Conservation (phyloP, 2,113 vertebrate genomes). For the Ginglymostoma cirratum region DNA sequence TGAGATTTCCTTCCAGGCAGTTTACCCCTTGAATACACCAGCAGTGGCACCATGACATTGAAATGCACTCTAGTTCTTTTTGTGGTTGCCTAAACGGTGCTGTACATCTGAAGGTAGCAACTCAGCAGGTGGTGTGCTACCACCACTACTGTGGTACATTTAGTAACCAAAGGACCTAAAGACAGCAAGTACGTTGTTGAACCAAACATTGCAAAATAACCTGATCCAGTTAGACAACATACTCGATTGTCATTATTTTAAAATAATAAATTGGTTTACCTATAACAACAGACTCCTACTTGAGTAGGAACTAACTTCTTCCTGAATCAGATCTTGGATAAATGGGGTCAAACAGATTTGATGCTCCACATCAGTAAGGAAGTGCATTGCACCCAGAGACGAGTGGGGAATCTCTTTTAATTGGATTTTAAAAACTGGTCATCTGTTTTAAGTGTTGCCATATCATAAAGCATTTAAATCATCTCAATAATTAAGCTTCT, state of each 20-base stretch:
- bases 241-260: neutral
- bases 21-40: neutral
- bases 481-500: neutral
- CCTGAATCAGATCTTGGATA: neutral
- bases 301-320: neutral
- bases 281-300: neutral
- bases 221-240: neutral
- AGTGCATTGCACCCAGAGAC: neutral
- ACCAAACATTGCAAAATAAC: neutral
- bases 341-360: neutral
- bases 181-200: neutral
- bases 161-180: neutral
- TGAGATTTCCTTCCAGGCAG: neutral
- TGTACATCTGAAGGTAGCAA: neutral
- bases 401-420: neutral
- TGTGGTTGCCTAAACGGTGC: neutral
- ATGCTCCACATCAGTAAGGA: neutral
- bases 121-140: neutral
- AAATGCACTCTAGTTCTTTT: neutral
- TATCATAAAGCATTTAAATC: neutral
- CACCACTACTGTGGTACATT: neutral
- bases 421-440: neutral
- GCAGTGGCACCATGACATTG: neutral
- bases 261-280: neutral
- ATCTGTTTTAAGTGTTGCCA: neutral